Base-by-base conservation (phyloP, 2,113 vertebrate genomes). In the Heloderma charlesbogerti region DNA sequence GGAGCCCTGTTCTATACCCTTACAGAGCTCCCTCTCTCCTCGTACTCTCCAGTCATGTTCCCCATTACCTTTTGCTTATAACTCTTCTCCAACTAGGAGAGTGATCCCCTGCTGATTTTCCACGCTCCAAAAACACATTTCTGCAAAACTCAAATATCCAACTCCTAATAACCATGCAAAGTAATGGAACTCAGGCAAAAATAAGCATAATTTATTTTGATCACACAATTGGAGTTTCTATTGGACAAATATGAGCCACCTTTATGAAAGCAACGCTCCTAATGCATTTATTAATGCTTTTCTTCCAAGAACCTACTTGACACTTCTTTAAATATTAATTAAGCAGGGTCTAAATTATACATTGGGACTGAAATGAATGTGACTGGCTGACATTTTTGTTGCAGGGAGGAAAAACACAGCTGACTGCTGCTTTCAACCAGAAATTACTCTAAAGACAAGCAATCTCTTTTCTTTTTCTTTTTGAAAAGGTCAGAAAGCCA, bases 311-410 rank as follows among this genome's bases (percentile, higher is more conserved):
- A 34, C 45, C 84, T 66, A 80, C 75, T 45, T 86, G 37, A 71
- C 29, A 69, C 74, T 80, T 40, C 77, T 71, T 86, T 34, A 90
- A 90, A 90, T 90, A 90, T 90, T 90, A 90, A 90, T 90, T 86
- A 90, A 80, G 43, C 3, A 86, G 84, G 75, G 60, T 57, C 63
- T 90, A 86, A 90, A 90, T 90, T 90, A 90, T 90, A 86, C 45
- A 90, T 80, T 60, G 45, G 63, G 66, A 57, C n/a, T 90, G 45
- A 80, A 90, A 86, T 67, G 45, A 90, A 69, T 84, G 48, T 57
- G 48, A n/a, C 31, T 51, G 25, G 60, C 25, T 79, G n/a, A 77
- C 81, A 66, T 75, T 84, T 84, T 84, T 84, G 6, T 29, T 77
- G 37, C 13, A 22, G 20, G 72, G 40, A 66, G 20, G 71, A 63